Evolutionary conservation across 2,113 vertebrate species (phyloP), one percentile per base, ranked within the genome.

Genomic region (Copsychus sechellarum): DNA sequence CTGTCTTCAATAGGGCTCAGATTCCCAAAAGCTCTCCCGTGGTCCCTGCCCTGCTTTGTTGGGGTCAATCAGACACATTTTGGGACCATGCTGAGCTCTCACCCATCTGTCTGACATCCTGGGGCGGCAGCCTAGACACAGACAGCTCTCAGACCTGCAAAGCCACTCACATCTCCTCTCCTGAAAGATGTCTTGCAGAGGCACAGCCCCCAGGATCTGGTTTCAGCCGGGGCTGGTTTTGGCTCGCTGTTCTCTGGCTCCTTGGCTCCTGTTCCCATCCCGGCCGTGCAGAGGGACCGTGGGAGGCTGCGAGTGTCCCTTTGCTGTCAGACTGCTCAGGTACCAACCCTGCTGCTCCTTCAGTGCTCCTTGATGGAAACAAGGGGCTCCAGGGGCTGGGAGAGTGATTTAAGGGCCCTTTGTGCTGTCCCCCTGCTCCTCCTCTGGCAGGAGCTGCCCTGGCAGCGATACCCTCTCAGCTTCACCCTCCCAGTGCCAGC

Each of bases 81-180:
- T 10, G 54, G 40, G 42, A 38, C 26, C 1, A 0, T 0, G 2
- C 3, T 5, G 24, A 54, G 20, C 25, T 8, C 10, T 0, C 6
- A 4, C 8, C 7, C 42, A 0, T 25, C 3, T 6, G 5, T 25
- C 34, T 61, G 78, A 25, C 31, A 5, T 58, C 62, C 25, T 13
- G 62, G 21, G 82, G 56, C 17, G 11, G 56, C 50, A 24, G 33
- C 17, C 3, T 9, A 36, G 67, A 0, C 56, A 4, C 0, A 0
- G 53, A 36, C 38, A 40, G 28, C 51, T 36, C 70, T 47, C 50
- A 7, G 26, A 6, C 42, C n/a, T 38, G 6, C 6, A 5, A 40
- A 71, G 7, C 62, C 7, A 0, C 28, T 29, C 1, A 0, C 14
- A 3, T 28, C 64, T 29, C 36, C 50, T 58, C 23, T 61, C 29